A percentile compares a stretch with the other conserved stretches of the same genome.
Conservation (phyloP, 2,797 vertebrate genomes). For the Amniataba percoides region DNA sequence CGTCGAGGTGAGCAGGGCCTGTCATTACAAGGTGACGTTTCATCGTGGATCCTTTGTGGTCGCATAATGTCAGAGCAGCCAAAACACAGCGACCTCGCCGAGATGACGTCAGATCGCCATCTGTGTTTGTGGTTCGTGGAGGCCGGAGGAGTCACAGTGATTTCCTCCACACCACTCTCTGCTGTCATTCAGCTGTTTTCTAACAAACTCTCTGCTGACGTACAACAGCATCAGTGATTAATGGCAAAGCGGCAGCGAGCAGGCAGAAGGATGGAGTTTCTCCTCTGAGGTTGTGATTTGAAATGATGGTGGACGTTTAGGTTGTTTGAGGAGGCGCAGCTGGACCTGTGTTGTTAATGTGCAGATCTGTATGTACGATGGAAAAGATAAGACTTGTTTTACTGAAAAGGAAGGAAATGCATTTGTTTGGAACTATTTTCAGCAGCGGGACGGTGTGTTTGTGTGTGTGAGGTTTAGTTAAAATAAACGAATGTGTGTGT, state of each 20-base stretch:
- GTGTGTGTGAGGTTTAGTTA: too few species aligned
- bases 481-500: neutral
- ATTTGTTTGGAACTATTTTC: neutral
- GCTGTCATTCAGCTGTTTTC: neutral
- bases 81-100: neutral
- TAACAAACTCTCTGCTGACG: slow-evolving; percentile 4
- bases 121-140: neutral
- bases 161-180: slow-evolving; percentile 3
- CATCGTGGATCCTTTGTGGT: neutral
- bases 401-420: neutral
- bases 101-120: neutral
- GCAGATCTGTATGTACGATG: too few species aligned
- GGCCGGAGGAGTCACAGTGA: neutral
- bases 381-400: neutral
- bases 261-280: slow-evolving; percentile 12
- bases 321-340: neutral
- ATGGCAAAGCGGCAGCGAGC: slow-evolving; percentile 2
- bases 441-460: neutral
- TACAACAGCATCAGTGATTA: neutral
- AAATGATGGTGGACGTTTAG: neutral
- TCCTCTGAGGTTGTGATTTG: neutral
- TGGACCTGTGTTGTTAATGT: neutral
- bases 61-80: neutral
- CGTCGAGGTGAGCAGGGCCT: neutral
- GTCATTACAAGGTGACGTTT: neutral